phyloP scores from a whole-genome alignment of 2,888 invertebrate genomes.

The Xylocampa areola region DNA sequence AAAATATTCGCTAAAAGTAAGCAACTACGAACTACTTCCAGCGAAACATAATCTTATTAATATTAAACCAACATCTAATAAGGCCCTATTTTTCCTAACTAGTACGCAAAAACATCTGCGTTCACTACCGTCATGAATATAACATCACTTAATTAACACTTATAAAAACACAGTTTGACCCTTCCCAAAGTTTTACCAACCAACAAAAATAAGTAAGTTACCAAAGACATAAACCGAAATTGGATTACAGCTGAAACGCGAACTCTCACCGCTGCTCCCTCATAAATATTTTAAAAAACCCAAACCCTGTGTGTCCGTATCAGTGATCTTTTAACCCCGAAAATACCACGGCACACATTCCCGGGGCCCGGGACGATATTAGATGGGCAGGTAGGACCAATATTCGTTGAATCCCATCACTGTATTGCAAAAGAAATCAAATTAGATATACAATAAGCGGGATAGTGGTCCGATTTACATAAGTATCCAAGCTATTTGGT shows the following conservation, averaged over 20 bases:
- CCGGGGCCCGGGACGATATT: slow-evolving; percentile 75
- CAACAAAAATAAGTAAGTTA: slow-evolving; percentile 83
- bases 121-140: slow-evolving; percentile 69
- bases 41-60: slow-evolving; percentile 37
- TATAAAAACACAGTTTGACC: slow-evolving; percentile 81
- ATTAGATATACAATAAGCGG: slow-evolving; percentile 89
- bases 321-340: slow-evolving; percentile 85
- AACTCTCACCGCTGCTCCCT: slow-evolving; percentile 79
- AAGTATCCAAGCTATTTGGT: slow-evolving; percentile 87
- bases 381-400: slow-evolving; percentile 83
- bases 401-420: slow-evolving; percentile 86
- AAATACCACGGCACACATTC: slow-evolving; percentile 75
- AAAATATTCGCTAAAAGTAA: slow-evolving; percentile 15
- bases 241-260: slow-evolving; percentile 84
- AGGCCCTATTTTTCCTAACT: slow-evolving; percentile 42
- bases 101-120: slow-evolving; percentile 61
- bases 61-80: slow-evolving; percentile 47
- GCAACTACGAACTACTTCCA: slow-evolving; percentile 4
- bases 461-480: slow-evolving; percentile 87
- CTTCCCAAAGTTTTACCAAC: slow-evolving; percentile 72
- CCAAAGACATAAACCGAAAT: slow-evolving; percentile 89
- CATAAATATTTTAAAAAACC: slow-evolving; percentile 89
- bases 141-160: slow-evolving; percentile 84
- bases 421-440: slow-evolving; percentile 88
- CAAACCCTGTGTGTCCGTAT: slow-evolving; percentile 79